Percentiles rank a stretch among this genome's conserved stretches.
phyloP scores from a whole-genome alignment of 2,113 vertebrate genomes.

The Loxodonta africana region DNA sequence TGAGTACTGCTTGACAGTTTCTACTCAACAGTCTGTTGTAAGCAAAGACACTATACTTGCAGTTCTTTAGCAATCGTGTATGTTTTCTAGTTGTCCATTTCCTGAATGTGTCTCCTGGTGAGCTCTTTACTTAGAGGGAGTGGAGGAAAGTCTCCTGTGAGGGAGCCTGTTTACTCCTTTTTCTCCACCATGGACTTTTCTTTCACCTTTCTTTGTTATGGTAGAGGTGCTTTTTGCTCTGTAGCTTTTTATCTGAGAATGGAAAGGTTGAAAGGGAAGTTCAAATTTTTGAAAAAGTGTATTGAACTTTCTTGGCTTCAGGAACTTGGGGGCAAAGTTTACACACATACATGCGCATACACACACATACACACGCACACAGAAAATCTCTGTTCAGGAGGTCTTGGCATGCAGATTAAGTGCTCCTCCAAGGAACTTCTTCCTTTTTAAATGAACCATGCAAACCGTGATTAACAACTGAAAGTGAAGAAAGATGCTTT shows the following conservation, averaged over 20 bases:
- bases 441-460: conserved; percentile 70
- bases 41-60: neutral
- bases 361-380: neutral
- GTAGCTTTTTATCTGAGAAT: neutral
- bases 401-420: conserved; percentile 47
- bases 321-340: conserved; percentile 22
- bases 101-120: neutral
- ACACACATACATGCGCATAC: neutral
- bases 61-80: neutral
- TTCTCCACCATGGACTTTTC: neutral
- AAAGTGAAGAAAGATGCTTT: conserved; percentile 55
- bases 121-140: neutral
- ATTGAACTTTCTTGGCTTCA: conserved; percentile 56
- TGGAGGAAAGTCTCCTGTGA: neutral
- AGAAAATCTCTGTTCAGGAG: neutral
- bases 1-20: neutral
- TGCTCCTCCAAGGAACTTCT: conserved; percentile 54
- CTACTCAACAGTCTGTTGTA: neutral
- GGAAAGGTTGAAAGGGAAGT: conserved; percentile 12
- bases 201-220: neutral
- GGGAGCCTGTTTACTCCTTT: neutral
- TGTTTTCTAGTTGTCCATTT: neutral
- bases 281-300: conserved; percentile 41
- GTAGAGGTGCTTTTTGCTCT: neutral
- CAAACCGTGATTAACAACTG: conserved; percentile 59